A percentile compares a stretch with the other conserved stretches of the same genome.
Conservation (phyloP, 2,888 invertebrate genomes). For the Torymus aiolomorphi region DNA sequence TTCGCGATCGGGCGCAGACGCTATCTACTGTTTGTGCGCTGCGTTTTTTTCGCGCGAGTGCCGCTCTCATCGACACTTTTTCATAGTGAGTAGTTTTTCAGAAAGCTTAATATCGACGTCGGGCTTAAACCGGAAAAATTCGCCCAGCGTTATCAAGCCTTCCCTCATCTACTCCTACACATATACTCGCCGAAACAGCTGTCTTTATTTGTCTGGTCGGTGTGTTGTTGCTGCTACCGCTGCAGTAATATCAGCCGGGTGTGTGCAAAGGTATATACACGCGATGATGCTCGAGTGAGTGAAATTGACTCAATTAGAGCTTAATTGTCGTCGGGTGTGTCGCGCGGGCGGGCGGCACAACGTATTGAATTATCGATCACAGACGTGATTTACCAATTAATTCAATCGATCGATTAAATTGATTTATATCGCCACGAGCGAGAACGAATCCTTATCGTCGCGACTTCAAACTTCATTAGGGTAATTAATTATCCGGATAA, state of each 20-base stretch:
- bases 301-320: no score
- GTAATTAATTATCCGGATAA: slow-evolving; percentile 26
- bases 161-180: no score
- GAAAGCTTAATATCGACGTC: background rate
- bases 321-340: background rate
- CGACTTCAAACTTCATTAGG: slow-evolving; percentile 5
- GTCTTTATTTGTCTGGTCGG: no score
- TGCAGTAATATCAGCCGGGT: no score
- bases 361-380: no score
- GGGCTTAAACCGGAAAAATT: background rate
- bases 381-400: slow-evolving; percentile 10
- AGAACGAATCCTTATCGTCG: slow-evolving; percentile 16
- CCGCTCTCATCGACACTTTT: background rate
- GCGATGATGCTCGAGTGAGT: no score
- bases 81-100: slow-evolving; percentile 4
- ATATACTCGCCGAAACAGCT: no score
- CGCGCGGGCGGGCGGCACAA: no score
- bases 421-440: slow-evolving; percentile 10
- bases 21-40: slow-evolving; percentile 27
- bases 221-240: no score
- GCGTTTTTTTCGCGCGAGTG: background rate
- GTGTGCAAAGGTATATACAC: no score
- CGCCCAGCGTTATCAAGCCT: background rate
- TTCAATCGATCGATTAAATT: slow-evolving; percentile 24
- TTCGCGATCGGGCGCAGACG: background rate